Evolutionary conservation across 2,113 vertebrate species (phyloP).

Genomic region (Oncorhynchus nerka): DNA sequence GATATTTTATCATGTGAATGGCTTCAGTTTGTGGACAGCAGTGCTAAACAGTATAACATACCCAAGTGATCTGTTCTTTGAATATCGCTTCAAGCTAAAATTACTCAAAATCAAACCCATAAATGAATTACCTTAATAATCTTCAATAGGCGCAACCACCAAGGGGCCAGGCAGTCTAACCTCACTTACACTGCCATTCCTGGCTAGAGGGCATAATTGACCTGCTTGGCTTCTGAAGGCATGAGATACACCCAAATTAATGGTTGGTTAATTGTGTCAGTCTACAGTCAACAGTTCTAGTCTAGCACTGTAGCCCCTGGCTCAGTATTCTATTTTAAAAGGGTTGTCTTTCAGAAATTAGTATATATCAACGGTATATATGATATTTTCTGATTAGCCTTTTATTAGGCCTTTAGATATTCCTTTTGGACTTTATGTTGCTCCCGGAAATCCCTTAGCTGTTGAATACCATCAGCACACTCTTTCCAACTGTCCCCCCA

Average conservation of each 20-base stretch:
- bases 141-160: conserved; percentile 10
- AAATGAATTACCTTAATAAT: background rate
- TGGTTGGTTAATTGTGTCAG: conserved; percentile 55
- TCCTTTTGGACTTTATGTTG: background rate
- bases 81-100: background rate
- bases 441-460: background rate
- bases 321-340: background rate
- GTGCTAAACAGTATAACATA: background rate
- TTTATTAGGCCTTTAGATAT: background rate
- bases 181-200: conserved; percentile 27
- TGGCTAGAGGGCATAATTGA: conserved; percentile 61
- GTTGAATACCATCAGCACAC: background rate
- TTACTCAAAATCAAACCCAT: background rate
- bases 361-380: no score
- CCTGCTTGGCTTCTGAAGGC: conserved; percentile 41
- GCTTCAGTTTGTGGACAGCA: background rate
- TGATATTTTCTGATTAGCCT: background rate
- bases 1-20: background rate
- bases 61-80: background rate
- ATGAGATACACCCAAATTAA: conserved; percentile 54
- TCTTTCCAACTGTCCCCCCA: background rate
- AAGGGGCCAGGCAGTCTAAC: conserved; percentile 13
- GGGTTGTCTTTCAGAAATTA: background rate
- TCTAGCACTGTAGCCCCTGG: conserved; percentile 23
- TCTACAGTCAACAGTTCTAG: conserved; percentile 15